Evolutionary conservation across 2,797 vertebrate genomes (phyloP).

Genomic region (Acropternis orthonyx): DNA sequence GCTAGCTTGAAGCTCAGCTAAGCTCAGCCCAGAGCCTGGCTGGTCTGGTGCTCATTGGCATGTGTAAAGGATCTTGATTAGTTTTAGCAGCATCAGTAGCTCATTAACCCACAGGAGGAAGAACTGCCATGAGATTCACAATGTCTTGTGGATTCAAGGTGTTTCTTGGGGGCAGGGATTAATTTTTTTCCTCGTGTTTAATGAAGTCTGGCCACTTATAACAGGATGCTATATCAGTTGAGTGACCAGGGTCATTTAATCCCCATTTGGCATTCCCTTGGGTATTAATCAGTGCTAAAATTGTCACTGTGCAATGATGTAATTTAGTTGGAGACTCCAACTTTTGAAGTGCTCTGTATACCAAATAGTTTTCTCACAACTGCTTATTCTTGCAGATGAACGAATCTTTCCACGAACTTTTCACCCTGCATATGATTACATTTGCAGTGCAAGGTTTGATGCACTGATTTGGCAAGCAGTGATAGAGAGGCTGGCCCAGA

Average conservation of each 20-base stretch:
- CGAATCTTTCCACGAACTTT: conserved; percentile 9
- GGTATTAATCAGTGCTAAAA: background rate
- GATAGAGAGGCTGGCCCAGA: conserved; percentile 77
- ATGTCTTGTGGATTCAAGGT: background rate
- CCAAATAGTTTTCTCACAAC: background rate
- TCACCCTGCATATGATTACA: conserved; percentile 2
- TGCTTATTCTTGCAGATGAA: conserved; percentile 13
- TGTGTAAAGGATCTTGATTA: background rate
- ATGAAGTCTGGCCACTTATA: background rate
- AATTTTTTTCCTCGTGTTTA: background rate
- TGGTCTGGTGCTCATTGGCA: no score
- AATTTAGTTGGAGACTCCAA: background rate
- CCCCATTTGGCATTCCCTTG: background rate
- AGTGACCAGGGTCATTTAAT: background rate
- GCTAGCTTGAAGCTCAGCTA: no score
- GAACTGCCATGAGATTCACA: background rate
- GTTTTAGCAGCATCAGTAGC: background rate
- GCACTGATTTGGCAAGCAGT: conserved; percentile 72
- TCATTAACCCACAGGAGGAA: background rate
- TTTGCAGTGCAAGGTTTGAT: conserved; percentile 59
- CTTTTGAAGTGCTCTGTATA: background rate
- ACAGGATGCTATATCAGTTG: background rate
- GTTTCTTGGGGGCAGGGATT: background rate
- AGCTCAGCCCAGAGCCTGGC: no score
- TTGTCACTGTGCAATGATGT: background rate